phyloP scores from a whole-genome alignment of 2,113 vertebrate genomes.

The Pachyramphus minor region DNA sequence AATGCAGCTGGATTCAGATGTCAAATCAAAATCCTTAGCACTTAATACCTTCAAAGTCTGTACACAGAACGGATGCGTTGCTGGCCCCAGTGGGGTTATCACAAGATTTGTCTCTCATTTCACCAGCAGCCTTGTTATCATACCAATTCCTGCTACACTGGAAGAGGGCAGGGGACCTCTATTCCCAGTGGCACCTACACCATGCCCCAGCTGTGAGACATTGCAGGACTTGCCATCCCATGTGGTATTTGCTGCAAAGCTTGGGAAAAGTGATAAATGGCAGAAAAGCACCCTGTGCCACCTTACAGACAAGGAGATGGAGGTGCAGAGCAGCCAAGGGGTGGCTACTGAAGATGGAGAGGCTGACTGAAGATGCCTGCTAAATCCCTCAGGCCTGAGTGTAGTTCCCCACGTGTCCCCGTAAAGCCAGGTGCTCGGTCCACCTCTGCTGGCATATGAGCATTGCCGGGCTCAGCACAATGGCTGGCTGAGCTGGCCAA shows the following conservation, averaged over 20 bases:
- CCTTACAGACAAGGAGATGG: background rate
- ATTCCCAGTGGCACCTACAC: accelerated
- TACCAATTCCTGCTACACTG: background rate
- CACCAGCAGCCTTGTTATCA: background rate
- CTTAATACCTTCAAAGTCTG: constrained; percentile 48
- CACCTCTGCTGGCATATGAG: background rate
- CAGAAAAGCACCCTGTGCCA: background rate
- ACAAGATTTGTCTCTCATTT: constrained; percentile 33
- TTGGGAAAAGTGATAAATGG: background rate
- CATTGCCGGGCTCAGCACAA: background rate
- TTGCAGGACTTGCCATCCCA: background rate
- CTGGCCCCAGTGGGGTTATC: background rate
- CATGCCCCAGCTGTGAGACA: background rate
- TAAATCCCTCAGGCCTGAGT: accelerated
- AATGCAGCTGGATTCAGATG: constrained; percentile 58
- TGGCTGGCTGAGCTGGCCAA: background rate
- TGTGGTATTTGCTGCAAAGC: background rate
- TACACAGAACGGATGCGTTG: background rate
- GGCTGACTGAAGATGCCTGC: background rate
- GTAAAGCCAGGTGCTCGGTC: background rate
- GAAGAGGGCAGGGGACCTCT: background rate
- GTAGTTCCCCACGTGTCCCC: background rate
- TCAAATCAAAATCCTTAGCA: constrained; percentile 49
- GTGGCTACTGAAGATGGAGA: background rate
- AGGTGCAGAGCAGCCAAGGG: background rate